phyloP scores from a whole-genome alignment of 2,113 vertebrate genomes.

The Condylura cristata region DNA sequence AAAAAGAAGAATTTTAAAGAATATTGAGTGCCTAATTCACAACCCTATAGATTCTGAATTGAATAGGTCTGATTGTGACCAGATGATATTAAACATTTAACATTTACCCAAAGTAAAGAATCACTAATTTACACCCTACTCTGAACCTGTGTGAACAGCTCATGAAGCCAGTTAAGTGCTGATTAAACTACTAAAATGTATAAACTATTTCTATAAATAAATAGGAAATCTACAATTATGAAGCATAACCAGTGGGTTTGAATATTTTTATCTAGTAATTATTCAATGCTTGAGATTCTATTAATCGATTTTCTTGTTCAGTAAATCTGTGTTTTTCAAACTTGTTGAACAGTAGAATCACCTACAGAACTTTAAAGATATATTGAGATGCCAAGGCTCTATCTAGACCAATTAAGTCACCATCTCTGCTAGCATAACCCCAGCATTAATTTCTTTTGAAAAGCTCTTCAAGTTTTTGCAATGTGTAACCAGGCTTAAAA shows the following conservation, averaged over 20 bases:
- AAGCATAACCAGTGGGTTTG: not conserved
- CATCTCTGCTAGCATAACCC: not conserved
- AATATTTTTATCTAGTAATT: not conserved
- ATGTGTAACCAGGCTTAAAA: not conserved
- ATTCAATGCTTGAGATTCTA: not conserved
- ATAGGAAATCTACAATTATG: not conserved
- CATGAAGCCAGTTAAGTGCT: not conserved
- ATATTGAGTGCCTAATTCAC: not conserved
- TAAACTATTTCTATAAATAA: constrained; percentile 45
- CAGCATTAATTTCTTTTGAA: not conserved
- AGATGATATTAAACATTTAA: not conserved
- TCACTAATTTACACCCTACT: not conserved
- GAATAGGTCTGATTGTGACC: not conserved
- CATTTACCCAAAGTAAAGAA: not conserved
- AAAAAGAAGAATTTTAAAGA: not conserved
- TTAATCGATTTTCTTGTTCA: not conserved
- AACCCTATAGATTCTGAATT: not conserved
- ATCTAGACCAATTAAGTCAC: not conserved
- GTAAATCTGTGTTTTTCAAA: not conserved
- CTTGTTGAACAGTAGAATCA: not conserved
- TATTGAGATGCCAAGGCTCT: not conserved
- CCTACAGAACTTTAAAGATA: not conserved
- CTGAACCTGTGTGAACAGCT: not conserved
- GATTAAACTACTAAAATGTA: constrained; percentile 10
- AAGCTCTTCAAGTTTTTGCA: not conserved